A percentile compares a stretch with the other conserved stretches of the same genome.
Evolutionary conservation across 2,113 vertebrate genomes (phyloP).

Genomic region (Microcebus murinus): DNA sequence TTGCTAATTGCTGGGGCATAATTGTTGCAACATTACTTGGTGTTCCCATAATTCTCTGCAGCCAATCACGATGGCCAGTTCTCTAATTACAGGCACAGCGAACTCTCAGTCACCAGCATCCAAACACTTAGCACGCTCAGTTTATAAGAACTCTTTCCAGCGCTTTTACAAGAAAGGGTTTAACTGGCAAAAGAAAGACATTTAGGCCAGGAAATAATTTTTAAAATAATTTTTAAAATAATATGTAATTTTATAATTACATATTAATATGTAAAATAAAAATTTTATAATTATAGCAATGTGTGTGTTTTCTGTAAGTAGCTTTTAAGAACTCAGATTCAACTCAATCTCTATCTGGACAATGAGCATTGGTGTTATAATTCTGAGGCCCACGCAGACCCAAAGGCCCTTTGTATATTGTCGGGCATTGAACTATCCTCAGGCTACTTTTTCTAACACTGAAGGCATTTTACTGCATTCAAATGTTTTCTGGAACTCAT

Average conservation of each 20-base stretch:
- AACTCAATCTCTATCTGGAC: neutral
- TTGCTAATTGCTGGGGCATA: slow-evolving; percentile 70
- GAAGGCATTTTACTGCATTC: neutral
- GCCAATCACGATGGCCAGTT: slow-evolving; percentile 54
- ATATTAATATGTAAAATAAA: neutral
- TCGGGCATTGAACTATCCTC: too few relatives aligned
- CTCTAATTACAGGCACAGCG: slow-evolving; percentile 37
- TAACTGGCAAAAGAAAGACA: neutral
- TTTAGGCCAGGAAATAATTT: neutral
- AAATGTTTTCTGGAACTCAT: neutral
- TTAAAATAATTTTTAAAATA: neutral
- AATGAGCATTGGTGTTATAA: neutral
- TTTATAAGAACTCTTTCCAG: neutral
- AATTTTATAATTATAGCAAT: neutral
- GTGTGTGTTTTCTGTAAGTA: neutral
- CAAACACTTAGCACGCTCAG: neutral
- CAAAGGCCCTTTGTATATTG: neutral
- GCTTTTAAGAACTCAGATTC: neutral
- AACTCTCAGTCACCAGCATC: neutral
- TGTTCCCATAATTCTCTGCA: slow-evolving; percentile 66
- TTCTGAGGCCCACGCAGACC: neutral
- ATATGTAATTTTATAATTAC: neutral
- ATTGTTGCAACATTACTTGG: slow-evolving; percentile 27
- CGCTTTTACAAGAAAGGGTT: neutral
- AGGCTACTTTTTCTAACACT: neutral